Percentiles rank a stretch among this genome's conserved stretches.
phyloP scores from a whole-genome alignment of 2,888 invertebrate genomes.

The Platypus cylindrus region DNA sequence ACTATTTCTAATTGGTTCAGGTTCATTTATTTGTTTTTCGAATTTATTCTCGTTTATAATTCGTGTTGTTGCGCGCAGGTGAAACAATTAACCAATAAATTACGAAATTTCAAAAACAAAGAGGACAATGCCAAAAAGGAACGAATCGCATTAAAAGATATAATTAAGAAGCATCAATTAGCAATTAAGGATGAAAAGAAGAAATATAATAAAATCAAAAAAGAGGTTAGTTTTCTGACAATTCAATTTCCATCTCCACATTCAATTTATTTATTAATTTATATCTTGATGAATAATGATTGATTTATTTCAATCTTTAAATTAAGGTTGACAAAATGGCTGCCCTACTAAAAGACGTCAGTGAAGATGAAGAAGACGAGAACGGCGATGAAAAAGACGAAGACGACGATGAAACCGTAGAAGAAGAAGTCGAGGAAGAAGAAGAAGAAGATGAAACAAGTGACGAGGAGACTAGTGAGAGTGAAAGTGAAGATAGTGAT shows the following conservation, averaged over 20 bases:
- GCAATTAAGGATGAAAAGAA: constrained; percentile 68
- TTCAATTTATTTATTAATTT: too few species aligned
- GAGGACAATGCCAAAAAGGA: constrained; percentile 64
- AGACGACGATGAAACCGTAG: constrained; percentile 48
- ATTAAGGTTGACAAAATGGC: constrained; percentile 78
- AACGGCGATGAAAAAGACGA: constrained; percentile 47
- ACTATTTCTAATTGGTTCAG: background rate
- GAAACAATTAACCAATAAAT: constrained; percentile 46
- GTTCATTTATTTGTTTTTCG: background rate
- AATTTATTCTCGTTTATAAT: background rate
- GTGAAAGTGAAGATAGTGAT: constrained; percentile 48
- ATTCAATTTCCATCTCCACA: constrained; percentile 1
- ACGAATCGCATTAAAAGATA: constrained; percentile 60
- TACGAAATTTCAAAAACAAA: constrained; percentile 47
- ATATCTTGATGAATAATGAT: too few species aligned
- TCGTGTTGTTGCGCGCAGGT: constrained; percentile 27
- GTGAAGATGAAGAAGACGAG: constrained; percentile 48
- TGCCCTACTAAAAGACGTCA: constrained; percentile 68
- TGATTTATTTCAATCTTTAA: background rate
- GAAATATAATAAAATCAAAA: constrained; percentile 70
- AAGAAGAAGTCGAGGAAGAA: constrained; percentile 38
- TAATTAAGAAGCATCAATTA: constrained; percentile 69
- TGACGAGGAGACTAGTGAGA: constrained; percentile 42
- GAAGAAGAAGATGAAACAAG: constrained; percentile 46
- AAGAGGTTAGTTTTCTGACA: constrained; percentile 49